Percentiles rank a stretch among this genome's conserved stretches.
Evolutionary conservation across 92 coral and sea anemone species (phyloP).

Genomic region (Micromussa lordhowensis): DNA sequence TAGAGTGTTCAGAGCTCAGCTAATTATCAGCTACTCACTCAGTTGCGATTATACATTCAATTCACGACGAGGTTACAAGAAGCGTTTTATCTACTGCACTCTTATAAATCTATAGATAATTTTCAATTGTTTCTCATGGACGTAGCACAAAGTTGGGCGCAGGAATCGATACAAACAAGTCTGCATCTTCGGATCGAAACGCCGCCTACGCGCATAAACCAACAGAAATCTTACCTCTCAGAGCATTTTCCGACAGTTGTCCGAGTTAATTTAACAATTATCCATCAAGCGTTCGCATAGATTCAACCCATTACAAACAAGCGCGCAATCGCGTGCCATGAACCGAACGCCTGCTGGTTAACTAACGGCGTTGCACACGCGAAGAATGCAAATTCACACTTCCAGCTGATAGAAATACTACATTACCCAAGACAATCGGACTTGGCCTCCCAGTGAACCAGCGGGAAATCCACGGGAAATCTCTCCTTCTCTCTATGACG

Average conservation of each 20-base stretch:
- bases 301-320: not conserved
- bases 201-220: not conserved
- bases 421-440: slow-evolving; percentile 18
- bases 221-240: slow-evolving; percentile 7
- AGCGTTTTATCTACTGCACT: not conserved
- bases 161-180: not conserved
- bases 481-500: not conserved
- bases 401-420: not conserved
- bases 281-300: not conserved
- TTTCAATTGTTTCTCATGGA: not conserved
- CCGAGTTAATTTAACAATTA: not conserved
- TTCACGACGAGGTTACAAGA: slow-evolving; percentile 6
- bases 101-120: slow-evolving; percentile 5
- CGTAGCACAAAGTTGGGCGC: not conserved
- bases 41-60: slow-evolving; percentile 8
- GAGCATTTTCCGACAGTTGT: not conserved
- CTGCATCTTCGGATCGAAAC: not conserved
- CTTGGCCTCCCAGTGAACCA: slow-evolving; percentile 19
- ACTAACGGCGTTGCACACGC: slow-evolving; percentile 3
- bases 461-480: slow-evolving; percentile 18
- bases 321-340: not conserved
- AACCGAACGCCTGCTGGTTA: slow-evolving; percentile 1
- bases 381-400: slow-evolving; percentile 7
- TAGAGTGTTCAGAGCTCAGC: not conserved
- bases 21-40: slow-evolving; percentile 32